Base-by-base conservation (phyloP, 1,140 invertebrate genomes). In the Manduca sexta region DNA sequence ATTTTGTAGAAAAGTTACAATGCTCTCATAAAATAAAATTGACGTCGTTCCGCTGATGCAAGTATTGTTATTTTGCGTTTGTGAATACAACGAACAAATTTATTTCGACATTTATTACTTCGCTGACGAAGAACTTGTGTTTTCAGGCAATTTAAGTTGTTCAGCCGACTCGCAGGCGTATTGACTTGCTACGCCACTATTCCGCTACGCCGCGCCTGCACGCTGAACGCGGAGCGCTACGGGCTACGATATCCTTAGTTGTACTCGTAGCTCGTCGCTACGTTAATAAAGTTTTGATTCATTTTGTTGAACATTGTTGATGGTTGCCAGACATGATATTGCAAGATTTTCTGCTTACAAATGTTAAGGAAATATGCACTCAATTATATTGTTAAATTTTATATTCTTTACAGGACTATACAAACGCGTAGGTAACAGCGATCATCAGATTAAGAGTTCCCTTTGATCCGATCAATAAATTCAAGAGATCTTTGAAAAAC, bases 31-130 rank as follows among this genome's bases (percentile, higher is more conserved):
- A 46, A 63, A 56, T 56, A 41, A 54, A 54, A 60, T 56, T 59
- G 55, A 49, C 38, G 39, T 56, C 47, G 46, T 50, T 46, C 33
- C 49, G 49, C 48, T 45, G 33, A 10, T 40, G 21, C 45, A 48
- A 33, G 42, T 45, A 61, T 54, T 58, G 52, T 62, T 52, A 50
- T 43, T 55, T 37, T 8, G 21, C 31, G 38, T 56, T 59, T 54
- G 52, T 56, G 56, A 62, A 58, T 59, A 46, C 55, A 53, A 44
- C 49, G 52, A 68, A 65, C 50, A n/a, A n/a, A 40, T 44, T 56
- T 42, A 43, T 40, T 43, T 51, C 41, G 41, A 42, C 59, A 46
- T 62, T 64, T 61, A 63, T 59, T 56, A 54, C 60, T 40, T 16
- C 53, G 53, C 56, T 65, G 52, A 56, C 57, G 50, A 63, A 13